phyloP scores from a whole-genome alignment of 2,797 vertebrate genomes.

The Phoxinus dragarum region DNA sequence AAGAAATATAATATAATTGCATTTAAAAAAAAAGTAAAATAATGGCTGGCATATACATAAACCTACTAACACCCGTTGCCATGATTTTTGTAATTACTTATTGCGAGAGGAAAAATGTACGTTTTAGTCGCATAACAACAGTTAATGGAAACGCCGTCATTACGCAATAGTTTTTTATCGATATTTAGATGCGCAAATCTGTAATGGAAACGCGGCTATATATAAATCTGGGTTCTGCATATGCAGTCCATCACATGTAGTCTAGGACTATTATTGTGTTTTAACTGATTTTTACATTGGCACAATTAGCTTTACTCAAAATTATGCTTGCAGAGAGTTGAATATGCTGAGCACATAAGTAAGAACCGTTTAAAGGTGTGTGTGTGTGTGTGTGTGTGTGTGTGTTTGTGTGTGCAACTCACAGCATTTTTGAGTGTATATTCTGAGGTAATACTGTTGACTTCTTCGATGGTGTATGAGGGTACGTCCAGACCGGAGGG shows the following conservation, averaged over 20 bases:
- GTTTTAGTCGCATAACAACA: too few relatives aligned
- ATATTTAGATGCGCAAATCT: too few relatives aligned
- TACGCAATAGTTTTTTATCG: too few relatives aligned
- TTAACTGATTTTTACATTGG: slow-evolving; percentile 27
- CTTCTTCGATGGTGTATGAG: slow-evolving; percentile 87
- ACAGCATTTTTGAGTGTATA: slow-evolving; percentile 87
- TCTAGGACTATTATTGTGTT: slow-evolving; percentile 44
- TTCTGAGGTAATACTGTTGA: slow-evolving; percentile 89
- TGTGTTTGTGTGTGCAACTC: slow-evolving; percentile 22
- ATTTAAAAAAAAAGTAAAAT: too few relatives aligned
- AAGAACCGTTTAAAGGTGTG: background rate
- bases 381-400: too few relatives aligned
- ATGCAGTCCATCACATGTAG: background rate
- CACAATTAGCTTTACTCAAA: background rate
- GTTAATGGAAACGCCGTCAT: too few relatives aligned
- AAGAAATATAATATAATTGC: too few relatives aligned
- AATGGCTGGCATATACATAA: too few relatives aligned
- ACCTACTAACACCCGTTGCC: too few relatives aligned
- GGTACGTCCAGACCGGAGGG: slow-evolving; percentile 82
- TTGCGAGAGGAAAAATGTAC: too few relatives aligned
- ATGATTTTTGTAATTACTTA: too few relatives aligned
- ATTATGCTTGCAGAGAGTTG: slow-evolving; percentile 22
- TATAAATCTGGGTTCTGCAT: background rate
- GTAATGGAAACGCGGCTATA: too few relatives aligned
- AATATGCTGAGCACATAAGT: background rate